Conservation (phyloP, 2,888 invertebrate genomes). For the Chrysolina americana region DNA sequence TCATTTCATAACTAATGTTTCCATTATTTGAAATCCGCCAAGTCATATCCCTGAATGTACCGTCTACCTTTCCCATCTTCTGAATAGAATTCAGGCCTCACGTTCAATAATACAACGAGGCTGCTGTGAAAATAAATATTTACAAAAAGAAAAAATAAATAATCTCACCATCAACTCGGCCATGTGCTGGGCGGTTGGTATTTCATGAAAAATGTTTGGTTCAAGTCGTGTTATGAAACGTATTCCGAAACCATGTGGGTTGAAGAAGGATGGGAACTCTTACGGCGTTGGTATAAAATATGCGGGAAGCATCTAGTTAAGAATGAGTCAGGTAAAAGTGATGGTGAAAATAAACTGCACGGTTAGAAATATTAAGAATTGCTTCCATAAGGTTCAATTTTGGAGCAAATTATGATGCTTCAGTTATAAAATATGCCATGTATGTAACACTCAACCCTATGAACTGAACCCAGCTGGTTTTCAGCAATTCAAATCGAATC, state of each 20-base stretch:
- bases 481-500: too few species aligned
- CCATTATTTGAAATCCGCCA: neutral
- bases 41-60: neutral
- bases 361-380: too few species aligned
- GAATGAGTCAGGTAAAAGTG: conserved; percentile 57
- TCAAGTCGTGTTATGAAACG: conserved; percentile 29
- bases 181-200: conserved; percentile 44
- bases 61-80: conserved; percentile 25
- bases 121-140: conserved; percentile 62
- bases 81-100: conserved; percentile 33
- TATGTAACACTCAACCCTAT: too few species aligned
- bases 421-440: too few species aligned
- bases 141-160: conserved; percentile 60
- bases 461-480: too few species aligned
- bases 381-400: too few species aligned
- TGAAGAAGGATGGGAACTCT: conserved; percentile 37
- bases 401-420: too few species aligned
- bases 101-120: conserved; percentile 34
- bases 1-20: neutral
- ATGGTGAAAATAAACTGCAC: conserved; percentile 37
- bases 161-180: conserved; percentile 54
- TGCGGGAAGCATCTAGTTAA: conserved; percentile 55
- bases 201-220: conserved; percentile 25
- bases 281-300: conserved; percentile 36
- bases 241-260: conserved; percentile 19